Percentiles rank a stretch among this genome's conserved stretches.
Conservation (phyloP, 92 coral and sea anemone genomes). For the Parazoanthus swiftii region DNA sequence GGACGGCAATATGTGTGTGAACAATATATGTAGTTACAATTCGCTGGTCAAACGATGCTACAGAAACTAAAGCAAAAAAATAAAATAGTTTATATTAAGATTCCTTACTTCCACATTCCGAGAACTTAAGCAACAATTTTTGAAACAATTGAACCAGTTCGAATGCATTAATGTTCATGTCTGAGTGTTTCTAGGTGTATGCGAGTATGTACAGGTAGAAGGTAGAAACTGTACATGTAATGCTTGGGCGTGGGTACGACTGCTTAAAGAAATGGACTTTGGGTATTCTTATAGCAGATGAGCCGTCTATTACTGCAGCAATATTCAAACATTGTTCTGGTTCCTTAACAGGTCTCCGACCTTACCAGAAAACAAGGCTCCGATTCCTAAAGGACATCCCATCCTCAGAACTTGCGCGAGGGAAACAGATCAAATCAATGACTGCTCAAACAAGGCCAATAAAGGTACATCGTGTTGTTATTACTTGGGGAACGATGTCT, state of each 20-base stretch:
- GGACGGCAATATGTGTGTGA: too few species aligned
- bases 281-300: not conserved
- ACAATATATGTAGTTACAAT: not conserved
- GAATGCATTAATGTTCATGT: not conserved
- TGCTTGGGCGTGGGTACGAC: not conserved
- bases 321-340: not conserved
- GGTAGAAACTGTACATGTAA: too few species aligned
- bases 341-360: slow-evolving; percentile 20
- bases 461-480: slow-evolving; percentile 10
- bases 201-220: too few species aligned
- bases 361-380: slow-evolving; percentile 74
- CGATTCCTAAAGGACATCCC: slow-evolving; percentile 65
- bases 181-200: too few species aligned
- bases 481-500: not conserved
- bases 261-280: not conserved
- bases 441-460: not conserved
- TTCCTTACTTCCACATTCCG: not conserved
- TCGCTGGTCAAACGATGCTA: not conserved
- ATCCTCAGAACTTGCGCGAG: slow-evolving; percentile 23
- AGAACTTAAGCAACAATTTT: not conserved
- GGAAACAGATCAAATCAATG: not conserved
- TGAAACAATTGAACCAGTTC: not conserved
- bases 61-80: not conserved
- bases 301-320: not conserved
- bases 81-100: too few species aligned